phyloP scores from a whole-genome alignment of 2,888 invertebrate species.

The Venusia cambrica region DNA sequence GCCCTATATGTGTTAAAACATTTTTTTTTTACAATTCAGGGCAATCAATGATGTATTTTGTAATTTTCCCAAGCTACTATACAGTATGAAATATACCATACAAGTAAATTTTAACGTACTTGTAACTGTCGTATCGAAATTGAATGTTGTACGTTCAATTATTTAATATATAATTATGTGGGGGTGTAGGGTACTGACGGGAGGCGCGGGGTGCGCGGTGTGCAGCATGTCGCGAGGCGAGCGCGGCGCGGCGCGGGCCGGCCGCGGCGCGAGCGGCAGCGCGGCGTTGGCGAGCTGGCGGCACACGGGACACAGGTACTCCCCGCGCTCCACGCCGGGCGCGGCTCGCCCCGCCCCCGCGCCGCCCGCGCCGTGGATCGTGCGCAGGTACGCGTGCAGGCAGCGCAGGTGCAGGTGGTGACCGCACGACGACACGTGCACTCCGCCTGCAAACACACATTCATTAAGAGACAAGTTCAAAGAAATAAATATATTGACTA shows the following conservation, averaged over 20 bases:
- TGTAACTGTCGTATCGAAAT: no score
- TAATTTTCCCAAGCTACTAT: no score
- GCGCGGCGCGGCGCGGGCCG: constrained; percentile 79
- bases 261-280: constrained; percentile 88
- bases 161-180: no score
- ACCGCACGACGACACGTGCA: constrained; percentile 97
- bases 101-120: no score
- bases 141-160: no score
- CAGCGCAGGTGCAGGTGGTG: constrained; percentile 98
- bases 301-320: constrained; percentile 97
- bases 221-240: constrained; percentile 62
- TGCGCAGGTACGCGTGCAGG: constrained; percentile 93
- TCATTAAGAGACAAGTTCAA: no score
- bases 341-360: constrained; percentile 84
- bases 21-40: no score
- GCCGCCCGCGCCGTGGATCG: constrained; percentile 86
- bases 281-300: constrained; percentile 89
- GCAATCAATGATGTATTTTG: no score
- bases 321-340: constrained; percentile 85
- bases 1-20: no score
- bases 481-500: no score
- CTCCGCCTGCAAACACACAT: constrained; percentile 95
- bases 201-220: constrained; percentile 83
- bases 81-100: no score
- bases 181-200: constrained; percentile 42